These are phyloP conservation scores for Betta splendens DNA, from an alignment of 2,797 vertebrate species.

Conservation along the genomic window DNA sequence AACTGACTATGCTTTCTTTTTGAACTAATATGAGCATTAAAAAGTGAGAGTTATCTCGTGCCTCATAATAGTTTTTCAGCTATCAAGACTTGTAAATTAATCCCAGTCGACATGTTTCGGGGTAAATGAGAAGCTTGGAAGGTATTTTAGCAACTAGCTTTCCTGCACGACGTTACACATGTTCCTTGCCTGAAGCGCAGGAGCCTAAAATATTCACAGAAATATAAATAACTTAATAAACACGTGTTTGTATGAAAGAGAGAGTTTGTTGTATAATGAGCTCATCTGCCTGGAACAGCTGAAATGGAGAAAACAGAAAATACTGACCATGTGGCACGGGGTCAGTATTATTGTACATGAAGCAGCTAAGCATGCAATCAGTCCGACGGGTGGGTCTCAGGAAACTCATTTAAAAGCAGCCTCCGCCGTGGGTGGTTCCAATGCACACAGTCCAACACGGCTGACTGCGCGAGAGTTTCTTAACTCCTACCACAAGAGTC, in stretches of 20 bases:
- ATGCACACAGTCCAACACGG: constrained; percentile 2
- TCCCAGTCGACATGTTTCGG: constrained; percentile 52
- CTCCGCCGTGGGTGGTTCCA: constrained; percentile 5
- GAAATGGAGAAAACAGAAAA: no score
- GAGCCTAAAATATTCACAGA: constrained; percentile 55
- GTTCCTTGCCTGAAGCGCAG: constrained; percentile 35
- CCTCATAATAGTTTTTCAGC: constrained; percentile 49
- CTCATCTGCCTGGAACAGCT: constrained; percentile 50
- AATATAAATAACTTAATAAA: constrained; percentile 51
- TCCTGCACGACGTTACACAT: constrained; percentile 29
- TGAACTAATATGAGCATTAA: constrained; percentile 43
- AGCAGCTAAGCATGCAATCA: constrained; percentile 40
- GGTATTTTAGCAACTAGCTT: constrained; percentile 51
- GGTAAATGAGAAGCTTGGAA: constrained; percentile 56
- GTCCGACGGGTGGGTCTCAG: constrained; percentile 34
- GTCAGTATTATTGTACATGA: constrained; percentile 18
- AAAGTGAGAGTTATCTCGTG: constrained; percentile 35
- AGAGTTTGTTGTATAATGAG: constrained; percentile 29
- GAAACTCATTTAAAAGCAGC: constrained; percentile 32
- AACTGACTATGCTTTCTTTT: constrained; percentile 48
- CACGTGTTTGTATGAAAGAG: constrained; percentile 1
- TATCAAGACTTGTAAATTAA: constrained; percentile 47
- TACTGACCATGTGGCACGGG: constrained; percentile 39
- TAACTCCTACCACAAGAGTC: background rate
- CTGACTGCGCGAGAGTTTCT: background rate